A percentile compares a stretch with the other conserved stretches of the same genome.
These are phyloP conservation scores for Clamator glandarius DNA, from an alignment of 2,797 vertebrate species.

Conservation along the genomic window DNA sequence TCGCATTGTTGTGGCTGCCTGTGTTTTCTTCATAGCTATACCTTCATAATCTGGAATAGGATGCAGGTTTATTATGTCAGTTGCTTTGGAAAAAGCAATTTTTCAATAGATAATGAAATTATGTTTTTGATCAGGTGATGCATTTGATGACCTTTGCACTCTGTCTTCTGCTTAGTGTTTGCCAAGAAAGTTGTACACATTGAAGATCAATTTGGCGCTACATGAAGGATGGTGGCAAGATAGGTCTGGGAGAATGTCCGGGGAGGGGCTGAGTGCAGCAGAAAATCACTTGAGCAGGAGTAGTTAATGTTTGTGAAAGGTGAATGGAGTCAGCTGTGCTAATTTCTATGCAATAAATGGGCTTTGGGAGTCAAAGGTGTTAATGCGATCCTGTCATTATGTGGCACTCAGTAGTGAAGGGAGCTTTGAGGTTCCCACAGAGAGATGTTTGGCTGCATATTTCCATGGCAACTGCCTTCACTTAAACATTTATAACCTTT, in stretches of 20 bases:
- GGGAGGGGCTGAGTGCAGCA: not conserved
- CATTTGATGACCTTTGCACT: not conserved
- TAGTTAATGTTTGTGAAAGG: not conserved
- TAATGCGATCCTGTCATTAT: conserved; percentile 21
- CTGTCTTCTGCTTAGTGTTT: not conserved
- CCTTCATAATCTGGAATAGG: not conserved
- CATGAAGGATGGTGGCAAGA: not conserved
- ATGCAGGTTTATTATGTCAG: not conserved
- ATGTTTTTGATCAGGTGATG: not conserved
- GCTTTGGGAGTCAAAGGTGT: conserved; percentile 36
- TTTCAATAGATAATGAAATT: not conserved
- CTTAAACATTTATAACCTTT: conserved; percentile 24
- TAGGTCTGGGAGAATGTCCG: not conserved
- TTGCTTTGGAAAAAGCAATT: not conserved
- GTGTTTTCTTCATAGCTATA: not conserved
- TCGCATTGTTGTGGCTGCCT: not conserved
- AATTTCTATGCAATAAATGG: conserved; percentile 19
- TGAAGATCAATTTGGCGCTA: not conserved
- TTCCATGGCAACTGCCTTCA: conserved; percentile 54
- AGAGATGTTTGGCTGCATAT: not conserved
- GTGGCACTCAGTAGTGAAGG: not conserved
- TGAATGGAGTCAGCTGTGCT: not conserved
- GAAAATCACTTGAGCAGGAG: not conserved
- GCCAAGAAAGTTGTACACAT: fast-evolving
- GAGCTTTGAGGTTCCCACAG: conserved; percentile 41